Evolutionary conservation across 2,113 vertebrate species (phyloP), one percentile per base, ranked within the genome.

Genomic region (Oncorhynchus keta): DNA sequence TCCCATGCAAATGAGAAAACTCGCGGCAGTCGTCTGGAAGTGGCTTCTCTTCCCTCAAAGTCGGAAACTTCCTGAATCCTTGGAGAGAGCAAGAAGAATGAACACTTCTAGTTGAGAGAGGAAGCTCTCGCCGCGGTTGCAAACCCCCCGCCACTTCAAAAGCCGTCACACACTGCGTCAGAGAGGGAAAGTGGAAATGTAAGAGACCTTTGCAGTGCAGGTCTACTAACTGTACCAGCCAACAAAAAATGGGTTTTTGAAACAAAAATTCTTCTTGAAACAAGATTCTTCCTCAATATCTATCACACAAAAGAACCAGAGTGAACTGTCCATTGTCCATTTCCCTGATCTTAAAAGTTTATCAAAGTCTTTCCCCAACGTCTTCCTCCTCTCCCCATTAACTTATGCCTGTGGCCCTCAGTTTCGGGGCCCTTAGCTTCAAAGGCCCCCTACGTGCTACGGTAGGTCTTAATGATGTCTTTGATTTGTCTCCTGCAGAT

Each of bases 401-500:
- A 55, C 16, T 8, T 55, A 18, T 14, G 16, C 5, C 5, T 55
- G 51, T 14, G 59, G 59, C 59, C 59, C 59, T 22, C 4, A 20
- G 13, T 14, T 14, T 1, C 6, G 55, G 1, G 55, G 55, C 18
- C 13, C 51, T 57, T 20, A 20, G 51, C 18, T 39, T 39, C 39
- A 39, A 57, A 11, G 3, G 51, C 51, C 51, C 35, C 16, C 92
- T 98, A 98, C 85, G 96, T 96, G 92, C 96, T 97, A 71, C 97
- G 95, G 84, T 99, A 99, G 22, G 97, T 99, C 92, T 98, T 99
- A 92, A 99, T 99, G 83, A 99, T 97, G 91, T 99, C 97, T 90
- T 97, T 99, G 90, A 99, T 99, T 82, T 95, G 94, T 74, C 96
- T 88, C 81, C 97, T 95, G 92, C 97, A 99, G 90, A 99, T 99